Evolutionary conservation across 1,140 invertebrate genomes (phyloP).

Genomic region (Sarcophaga peregrina): DNA sequence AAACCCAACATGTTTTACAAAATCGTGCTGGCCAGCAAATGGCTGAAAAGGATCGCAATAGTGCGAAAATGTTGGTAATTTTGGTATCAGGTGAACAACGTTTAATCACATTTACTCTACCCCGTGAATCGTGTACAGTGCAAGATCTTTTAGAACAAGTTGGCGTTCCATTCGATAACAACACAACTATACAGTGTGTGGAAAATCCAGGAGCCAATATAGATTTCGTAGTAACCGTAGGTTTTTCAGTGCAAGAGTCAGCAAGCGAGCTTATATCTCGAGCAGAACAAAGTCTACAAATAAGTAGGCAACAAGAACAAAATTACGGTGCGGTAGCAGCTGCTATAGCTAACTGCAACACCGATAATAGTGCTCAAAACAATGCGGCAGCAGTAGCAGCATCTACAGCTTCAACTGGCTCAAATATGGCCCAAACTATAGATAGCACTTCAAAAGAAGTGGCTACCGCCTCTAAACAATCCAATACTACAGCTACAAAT

Average conservation of each 20-base stretch:
- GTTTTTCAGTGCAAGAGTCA: slow-evolving; percentile 65
- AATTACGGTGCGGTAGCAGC: slow-evolving; percentile 44
- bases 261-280: slow-evolving; percentile 62
- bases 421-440: not conserved
- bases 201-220: slow-evolving; percentile 77
- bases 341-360: slow-evolving; percentile 49
- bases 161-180: slow-evolving; percentile 71
- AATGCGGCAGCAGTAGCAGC: slow-evolving; percentile 58
- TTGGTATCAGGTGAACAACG: slow-evolving; percentile 79
- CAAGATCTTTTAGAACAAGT: slow-evolving; percentile 83
- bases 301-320: slow-evolving; percentile 57
- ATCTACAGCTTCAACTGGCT: not conserved
- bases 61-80: slow-evolving; percentile 80
- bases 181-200: slow-evolving; percentile 76
- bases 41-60: slow-evolving; percentile 68
- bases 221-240: slow-evolving; percentile 80
- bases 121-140: slow-evolving; percentile 81
- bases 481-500: not conserved
- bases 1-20: slow-evolving; percentile 62
- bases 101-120: slow-evolving; percentile 81
- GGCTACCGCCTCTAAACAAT: not conserved
- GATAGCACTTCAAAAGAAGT: not conserved
- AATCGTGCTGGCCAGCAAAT: slow-evolving; percentile 58
- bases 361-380: slow-evolving; percentile 11
- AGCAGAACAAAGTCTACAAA: slow-evolving; percentile 63